These are phyloP conservation scores for Cataglyphis cursor DNA, from an alignment of 2,888 invertebrate species.

Conservation along the genomic window DNA sequence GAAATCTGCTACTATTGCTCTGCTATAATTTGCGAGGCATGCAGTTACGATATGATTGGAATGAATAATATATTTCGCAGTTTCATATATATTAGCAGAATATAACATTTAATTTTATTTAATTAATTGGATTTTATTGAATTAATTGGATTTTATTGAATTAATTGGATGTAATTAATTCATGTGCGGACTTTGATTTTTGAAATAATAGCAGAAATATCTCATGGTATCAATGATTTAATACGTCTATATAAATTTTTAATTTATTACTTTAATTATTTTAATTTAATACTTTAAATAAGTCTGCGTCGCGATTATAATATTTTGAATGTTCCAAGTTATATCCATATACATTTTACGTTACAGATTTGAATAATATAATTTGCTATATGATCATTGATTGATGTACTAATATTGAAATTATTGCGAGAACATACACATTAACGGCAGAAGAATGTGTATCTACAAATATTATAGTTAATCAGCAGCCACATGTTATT, in stretches of 20 bases:
- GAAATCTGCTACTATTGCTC: slow-evolving; percentile 2
- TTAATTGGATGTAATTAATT: slow-evolving; percentile 25
- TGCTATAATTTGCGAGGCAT: not conserved
- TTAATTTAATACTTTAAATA: slow-evolving; percentile 4
- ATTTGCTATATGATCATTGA: not conserved
- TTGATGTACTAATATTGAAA: not conserved
- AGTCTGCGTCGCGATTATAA: not conserved
- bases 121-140: not conserved
- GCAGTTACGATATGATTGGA: slow-evolving; percentile 13
- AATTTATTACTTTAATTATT: no score
- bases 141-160: not conserved
- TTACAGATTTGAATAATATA: slow-evolving; percentile 3
- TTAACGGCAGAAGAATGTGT: no score
- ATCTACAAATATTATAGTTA: not conserved
- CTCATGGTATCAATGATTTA: not conserved
- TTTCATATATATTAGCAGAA: not conserved
- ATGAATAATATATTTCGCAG: not conserved
- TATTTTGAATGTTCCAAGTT: not conserved
- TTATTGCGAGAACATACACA: not conserved
- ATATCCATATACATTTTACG: not conserved
- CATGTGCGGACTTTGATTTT: slow-evolving; percentile 1
- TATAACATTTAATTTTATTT: slow-evolving; percentile 23
- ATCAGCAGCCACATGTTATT: not conserved
- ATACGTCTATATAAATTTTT: slow-evolving; percentile 6
- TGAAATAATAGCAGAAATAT: not conserved